Evolutionary conservation across 2,888 invertebrate species (phyloP), one percentile per base, ranked within the genome.

Genomic region (Trichogramma evanescens): DNA sequence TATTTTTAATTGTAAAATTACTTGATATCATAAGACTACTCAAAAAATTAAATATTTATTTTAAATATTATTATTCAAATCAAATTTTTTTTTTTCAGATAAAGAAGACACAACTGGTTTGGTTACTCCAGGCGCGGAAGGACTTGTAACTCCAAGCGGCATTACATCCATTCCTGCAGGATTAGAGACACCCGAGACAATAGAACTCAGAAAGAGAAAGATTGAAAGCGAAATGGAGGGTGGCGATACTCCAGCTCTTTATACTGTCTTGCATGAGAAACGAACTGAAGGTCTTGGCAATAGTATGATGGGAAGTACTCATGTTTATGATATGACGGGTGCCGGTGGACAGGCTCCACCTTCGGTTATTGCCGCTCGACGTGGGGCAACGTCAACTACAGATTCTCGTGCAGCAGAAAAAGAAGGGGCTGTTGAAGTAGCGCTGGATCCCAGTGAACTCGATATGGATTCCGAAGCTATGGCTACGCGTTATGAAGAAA

Each of bases 221-320:
- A 92, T 95, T 65, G 97, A 97, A 78, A 89, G 88, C 63, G 95
- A 96, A 78, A 91, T 93, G 86, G 99, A 99, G 77, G 92, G 94
- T 49, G 89, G 88, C 42, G 96, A 97, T 74, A 95, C 95, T 0
- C 97, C 96, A 1, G 92, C 93, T 0, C 80, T 99, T 40, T 99
- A 95, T 80, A 95, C 95, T 70, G 91, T 99, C 61, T 79, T 99
- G 61, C 96, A 96, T 41, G 99, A 99, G 81, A 91, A 95, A 72
- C 89, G 93, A 65, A 88, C 89, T 41, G 96, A 96, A 60, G 86
- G 93, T 55, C 86, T 97, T 58, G 89, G 91, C 1, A 89, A 89
- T 59, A 85, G 89, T 0, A 97, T 99, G 96, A 96, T 99, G 95
- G 99, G 91, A 4, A 97, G 97, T 51, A 94, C 94, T 0, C 99